Evolutionary conservation across 2,797 vertebrate genomes (phyloP).

Genomic region (Siniperca obscura): DNA sequence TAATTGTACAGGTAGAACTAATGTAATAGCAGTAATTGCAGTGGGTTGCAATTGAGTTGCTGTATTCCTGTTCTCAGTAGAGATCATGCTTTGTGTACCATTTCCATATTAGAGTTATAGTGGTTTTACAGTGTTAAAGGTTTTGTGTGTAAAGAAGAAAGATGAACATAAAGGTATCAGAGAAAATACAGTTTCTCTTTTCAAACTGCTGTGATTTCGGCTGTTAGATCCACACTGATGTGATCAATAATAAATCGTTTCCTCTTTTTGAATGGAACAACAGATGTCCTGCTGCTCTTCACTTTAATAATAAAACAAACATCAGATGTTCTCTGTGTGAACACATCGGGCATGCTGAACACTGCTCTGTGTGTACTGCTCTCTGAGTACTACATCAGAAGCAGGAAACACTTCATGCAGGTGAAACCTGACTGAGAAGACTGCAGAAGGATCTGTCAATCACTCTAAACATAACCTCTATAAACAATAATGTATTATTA

Average conservation of each 20-base stretch:
- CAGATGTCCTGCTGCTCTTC: not conserved
- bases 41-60: not conserved
- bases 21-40: not conserved
- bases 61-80: not conserved
- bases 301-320: slow-evolving; percentile 50
- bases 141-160: not conserved
- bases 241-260: slow-evolving; percentile 40
- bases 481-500: not conserved
- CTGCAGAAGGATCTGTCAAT: not conserved
- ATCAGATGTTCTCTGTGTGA: slow-evolving; percentile 14
- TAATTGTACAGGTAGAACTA: not conserved
- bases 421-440: not conserved
- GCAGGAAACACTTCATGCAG: not conserved
- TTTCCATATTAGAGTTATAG: not conserved
- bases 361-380: not conserved
- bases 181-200: slow-evolving; percentile 14
- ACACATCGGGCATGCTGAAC: not conserved
- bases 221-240: not conserved
- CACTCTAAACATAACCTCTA: not conserved
- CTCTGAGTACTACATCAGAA: not conserved
- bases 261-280: slow-evolving; percentile 14
- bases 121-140: not conserved
- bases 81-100: no score
- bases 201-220: slow-evolving; percentile 6
- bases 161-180: not conserved